Percentiles rank a stretch among this genome's conserved stretches.
Conservation (phyloP, 2,113 vertebrate genomes). For the Calonectris borealis region DNA sequence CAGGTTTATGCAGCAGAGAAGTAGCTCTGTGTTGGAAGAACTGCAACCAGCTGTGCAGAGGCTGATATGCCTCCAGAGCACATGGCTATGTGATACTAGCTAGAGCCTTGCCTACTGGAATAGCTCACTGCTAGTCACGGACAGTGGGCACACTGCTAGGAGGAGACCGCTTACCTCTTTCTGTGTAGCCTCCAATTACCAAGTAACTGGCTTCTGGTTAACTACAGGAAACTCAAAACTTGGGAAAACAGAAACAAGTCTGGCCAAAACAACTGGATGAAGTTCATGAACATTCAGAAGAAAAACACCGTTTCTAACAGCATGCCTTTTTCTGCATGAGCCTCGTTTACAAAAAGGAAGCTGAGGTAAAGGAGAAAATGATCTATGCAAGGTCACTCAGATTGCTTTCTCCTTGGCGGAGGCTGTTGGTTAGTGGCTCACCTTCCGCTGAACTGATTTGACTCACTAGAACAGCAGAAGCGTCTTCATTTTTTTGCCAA, state of each 20-base stretch:
- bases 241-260: neutral
- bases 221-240: neutral
- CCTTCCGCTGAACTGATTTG: neutral
- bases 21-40: neutral
- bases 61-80: neutral
- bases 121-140: neutral
- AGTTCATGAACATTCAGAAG: neutral
- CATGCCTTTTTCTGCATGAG: neutral
- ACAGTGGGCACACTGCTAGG: neutral
- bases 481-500: neutral
- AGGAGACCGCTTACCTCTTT: neutral
- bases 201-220: neutral
- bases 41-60: neutral
- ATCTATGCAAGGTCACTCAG: neutral
- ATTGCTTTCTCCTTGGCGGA: neutral
- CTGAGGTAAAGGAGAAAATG: constrained; percentile 30
- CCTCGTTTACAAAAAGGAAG: neutral
- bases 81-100: neutral
- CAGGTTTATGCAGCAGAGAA: neutral
- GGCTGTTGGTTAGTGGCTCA: neutral
- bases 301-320: neutral
- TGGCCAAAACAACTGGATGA: neutral
- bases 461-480: neutral
- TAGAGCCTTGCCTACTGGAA: neutral
- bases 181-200: neutral